A percentile compares a stretch with the other conserved stretches of the same genome.
Evolutionary conservation across 2,113 vertebrate genomes (phyloP).

Genomic region (Phylloscopus whistleri): DNA sequence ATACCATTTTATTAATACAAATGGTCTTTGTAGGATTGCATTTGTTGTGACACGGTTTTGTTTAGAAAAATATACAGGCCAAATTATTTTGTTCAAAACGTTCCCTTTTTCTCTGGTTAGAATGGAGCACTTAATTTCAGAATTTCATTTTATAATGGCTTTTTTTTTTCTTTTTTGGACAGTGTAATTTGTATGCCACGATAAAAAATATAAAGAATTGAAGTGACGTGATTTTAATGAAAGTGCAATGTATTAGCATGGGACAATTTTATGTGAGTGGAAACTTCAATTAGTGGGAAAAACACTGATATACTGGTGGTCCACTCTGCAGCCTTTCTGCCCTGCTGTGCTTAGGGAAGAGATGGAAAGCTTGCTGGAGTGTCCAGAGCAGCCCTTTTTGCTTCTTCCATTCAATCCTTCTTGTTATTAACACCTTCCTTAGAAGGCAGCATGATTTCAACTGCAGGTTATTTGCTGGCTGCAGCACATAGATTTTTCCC

Average conservation of each 20-base stretch:
- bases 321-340: neutral
- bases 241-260: neutral
- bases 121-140: neutral
- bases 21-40: slow-evolving; percentile 17
- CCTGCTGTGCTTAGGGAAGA: neutral
- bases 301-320: neutral
- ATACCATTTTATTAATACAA: slow-evolving; percentile 53
- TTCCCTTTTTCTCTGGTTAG: neutral
- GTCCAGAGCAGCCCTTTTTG: neutral
- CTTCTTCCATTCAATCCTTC: neutral
- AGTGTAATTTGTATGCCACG: neutral
- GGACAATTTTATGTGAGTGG: neutral
- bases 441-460: neutral
- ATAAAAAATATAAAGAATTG: neutral
- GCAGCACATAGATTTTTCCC: neutral
- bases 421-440: neutral
- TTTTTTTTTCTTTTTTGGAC: neutral
- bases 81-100: neutral
- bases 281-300: neutral
- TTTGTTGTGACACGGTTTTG: neutral
- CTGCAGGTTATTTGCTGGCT: neutral
- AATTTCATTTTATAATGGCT: neutral
- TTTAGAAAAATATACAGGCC: slow-evolving; percentile 34
- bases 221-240: neutral
- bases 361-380: neutral